Evolutionary conservation across 2,113 vertebrate genomes (phyloP), one percentile per base, ranked within the genome.

Genomic region (Numenius arquata): DNA sequence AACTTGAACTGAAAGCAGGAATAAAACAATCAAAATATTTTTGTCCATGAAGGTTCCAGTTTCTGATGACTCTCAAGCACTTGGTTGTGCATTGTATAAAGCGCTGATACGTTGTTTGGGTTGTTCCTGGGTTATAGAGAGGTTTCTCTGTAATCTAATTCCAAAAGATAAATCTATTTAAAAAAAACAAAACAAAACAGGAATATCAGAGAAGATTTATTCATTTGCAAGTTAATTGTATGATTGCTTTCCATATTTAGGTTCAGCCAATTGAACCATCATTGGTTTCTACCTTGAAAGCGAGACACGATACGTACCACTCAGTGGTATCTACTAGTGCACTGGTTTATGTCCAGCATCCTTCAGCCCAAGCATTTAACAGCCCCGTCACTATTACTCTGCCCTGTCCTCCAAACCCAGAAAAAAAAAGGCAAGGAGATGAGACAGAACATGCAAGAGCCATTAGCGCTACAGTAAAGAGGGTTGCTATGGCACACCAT

Each of bases 211-310:
- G 29, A 74, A 77, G 15, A n/a, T 70, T 41, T 41, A 32, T 52
- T 61, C 7, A 52, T 73, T 88, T 91, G 32, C 11, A 29, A 70
- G 84, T 62, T 55, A 52, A 75, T 30, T 68, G 18, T 79, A 13
- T 6, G 27, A 72, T 85, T 94, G 19, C 22, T 91, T 88, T 84
- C 27, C 74, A n/a, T 84, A 21, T 76, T 92, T 97, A 99, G 99
- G 94, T 99, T 85, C 99, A 98, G 85, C 98, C 98, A 13, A 67
- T 99, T 75, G 99, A 99, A 27, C 84, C 98, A 17, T 96, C 97
- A 25, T 67, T 99, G 29, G 71, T 99, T 96, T 97, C 98, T 5
- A 71, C 97, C 55, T 23, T 99, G 91, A 99, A 98, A 98, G 89
- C 97, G 93, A 98, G 97, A 81, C 96, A 98, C 6, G 98, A 99